These are phyloP conservation scores for Abrostola tripartita DNA, from an alignment of 2,888 invertebrate genomes.

Conservation along the genomic window DNA sequence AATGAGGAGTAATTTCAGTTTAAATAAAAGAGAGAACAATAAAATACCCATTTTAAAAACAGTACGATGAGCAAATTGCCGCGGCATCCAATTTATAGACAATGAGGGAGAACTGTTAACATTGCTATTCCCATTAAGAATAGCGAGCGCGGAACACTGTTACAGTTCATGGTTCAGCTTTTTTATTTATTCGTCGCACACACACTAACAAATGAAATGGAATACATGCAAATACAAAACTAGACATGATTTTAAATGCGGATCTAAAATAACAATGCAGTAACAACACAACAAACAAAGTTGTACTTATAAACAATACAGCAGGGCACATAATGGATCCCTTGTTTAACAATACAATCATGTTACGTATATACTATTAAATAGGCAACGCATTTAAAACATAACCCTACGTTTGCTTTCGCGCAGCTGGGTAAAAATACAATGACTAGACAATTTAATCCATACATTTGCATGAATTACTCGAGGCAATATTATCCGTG, in stretches of 20 bases:
- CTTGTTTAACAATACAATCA: neutral
- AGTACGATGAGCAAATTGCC: slow-evolving; percentile 82
- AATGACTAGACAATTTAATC: slow-evolving; percentile 19
- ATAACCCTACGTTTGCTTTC: neutral
- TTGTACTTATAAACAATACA: slow-evolving; percentile 3
- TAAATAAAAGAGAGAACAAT: slow-evolving; percentile 85
- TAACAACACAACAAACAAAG: no score
- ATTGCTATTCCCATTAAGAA: slow-evolving; percentile 72
- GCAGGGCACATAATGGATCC: slow-evolving; percentile 2
- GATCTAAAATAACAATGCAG: slow-evolving; percentile 2
- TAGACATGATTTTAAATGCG: slow-evolving; percentile 2
- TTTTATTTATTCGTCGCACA: slow-evolving; percentile 53
- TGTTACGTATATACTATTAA: neutral
- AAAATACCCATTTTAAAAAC: slow-evolving; percentile 83
- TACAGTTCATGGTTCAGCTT: slow-evolving; percentile 37
- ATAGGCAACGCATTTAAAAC: neutral
- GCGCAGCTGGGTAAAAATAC: slow-evolving; percentile 7
- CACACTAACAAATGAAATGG: slow-evolving; percentile 7
- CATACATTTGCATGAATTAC: slow-evolving; percentile 39
- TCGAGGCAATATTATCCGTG: slow-evolving; percentile 25
- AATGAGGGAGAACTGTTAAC: slow-evolving; percentile 78
- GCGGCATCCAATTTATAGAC: slow-evolving; percentile 79
- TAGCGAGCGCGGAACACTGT: slow-evolving; percentile 58
- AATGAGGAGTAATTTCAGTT: slow-evolving; percentile 86
- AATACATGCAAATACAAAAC: slow-evolving; percentile 2